phyloP scores from a whole-genome alignment of 1,140 invertebrate genomes.

The Penaeus vannamei region DNA sequence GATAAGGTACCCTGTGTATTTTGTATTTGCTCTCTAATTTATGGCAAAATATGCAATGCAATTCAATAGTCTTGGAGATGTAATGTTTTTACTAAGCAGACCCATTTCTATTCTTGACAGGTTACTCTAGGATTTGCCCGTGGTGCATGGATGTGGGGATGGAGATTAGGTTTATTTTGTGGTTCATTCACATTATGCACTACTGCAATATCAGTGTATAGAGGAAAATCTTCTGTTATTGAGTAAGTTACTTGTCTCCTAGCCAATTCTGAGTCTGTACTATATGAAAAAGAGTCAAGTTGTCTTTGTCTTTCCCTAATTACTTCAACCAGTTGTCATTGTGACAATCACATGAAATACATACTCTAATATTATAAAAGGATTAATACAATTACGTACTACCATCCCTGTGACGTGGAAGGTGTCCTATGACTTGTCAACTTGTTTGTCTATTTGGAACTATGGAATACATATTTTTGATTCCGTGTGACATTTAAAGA shows the following conservation, averaged over 20 bases:
- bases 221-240: constrained; percentile 47
- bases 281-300: neutral
- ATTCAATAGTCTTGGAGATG: neutral
- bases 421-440: too few species aligned
- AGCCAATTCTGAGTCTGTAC: too few species aligned
- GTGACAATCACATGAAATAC: too few species aligned
- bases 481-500: too few species aligned
- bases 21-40: neutral
- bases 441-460: too few species aligned
- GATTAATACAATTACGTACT: too few species aligned
- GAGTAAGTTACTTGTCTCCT: constrained; percentile 39
- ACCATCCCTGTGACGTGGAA: too few species aligned
- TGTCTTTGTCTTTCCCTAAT: too few species aligned
- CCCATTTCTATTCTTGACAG: neutral
- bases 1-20: constrained; percentile 40
- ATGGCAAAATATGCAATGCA: neutral
- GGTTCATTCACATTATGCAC: constrained; percentile 48
- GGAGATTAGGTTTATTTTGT: constrained; percentile 50
- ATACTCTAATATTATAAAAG: too few species aligned
- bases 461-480: too few species aligned
- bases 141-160: constrained; percentile 50
- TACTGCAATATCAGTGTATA: constrained; percentile 41
- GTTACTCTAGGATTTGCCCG: constrained; percentile 50
- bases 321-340: too few species aligned
- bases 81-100: neutral